Conservation (phyloP, 2,113 vertebrate genomes). For the Tachysurus vachellii region DNA sequence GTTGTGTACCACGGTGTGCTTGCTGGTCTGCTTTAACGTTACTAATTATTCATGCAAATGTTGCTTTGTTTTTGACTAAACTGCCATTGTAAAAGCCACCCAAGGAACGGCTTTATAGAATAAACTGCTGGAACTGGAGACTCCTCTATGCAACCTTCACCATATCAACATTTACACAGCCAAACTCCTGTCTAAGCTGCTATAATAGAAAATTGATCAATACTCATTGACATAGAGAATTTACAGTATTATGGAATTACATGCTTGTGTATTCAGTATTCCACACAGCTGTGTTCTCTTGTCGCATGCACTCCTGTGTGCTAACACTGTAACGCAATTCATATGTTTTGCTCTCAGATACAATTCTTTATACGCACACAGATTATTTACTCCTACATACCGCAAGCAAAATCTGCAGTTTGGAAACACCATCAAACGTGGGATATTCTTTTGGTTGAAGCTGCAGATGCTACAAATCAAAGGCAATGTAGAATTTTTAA, state of each 20-base stretch:
- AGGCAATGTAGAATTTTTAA: constrained; percentile 13
- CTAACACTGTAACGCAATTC: background rate
- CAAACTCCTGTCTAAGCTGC: background rate
- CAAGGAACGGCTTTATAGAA: too few relatives aligned
- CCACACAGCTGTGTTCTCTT: background rate
- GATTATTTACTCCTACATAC: background rate
- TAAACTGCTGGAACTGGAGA: background rate
- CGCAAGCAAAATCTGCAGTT: background rate
- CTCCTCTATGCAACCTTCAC: background rate
- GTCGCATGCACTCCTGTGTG: background rate
- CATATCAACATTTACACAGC: background rate
- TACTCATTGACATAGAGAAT: background rate
- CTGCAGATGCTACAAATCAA: constrained; percentile 23
- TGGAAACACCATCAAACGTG: background rate
- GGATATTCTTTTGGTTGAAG: background rate
- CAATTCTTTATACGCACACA: background rate
- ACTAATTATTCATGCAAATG: too few relatives aligned
- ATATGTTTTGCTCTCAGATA: background rate
- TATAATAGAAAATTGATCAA: background rate
- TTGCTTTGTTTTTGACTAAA: too few relatives aligned
- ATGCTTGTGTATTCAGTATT: background rate
- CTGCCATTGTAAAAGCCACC: too few relatives aligned
- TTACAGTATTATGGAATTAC: background rate
- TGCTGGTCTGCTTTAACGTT: too few relatives aligned
- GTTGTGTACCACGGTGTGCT: too few relatives aligned